Evolutionary conservation across 1,140 invertebrate genomes (phyloP).

Genomic region (Solenopsis invicta): DNA sequence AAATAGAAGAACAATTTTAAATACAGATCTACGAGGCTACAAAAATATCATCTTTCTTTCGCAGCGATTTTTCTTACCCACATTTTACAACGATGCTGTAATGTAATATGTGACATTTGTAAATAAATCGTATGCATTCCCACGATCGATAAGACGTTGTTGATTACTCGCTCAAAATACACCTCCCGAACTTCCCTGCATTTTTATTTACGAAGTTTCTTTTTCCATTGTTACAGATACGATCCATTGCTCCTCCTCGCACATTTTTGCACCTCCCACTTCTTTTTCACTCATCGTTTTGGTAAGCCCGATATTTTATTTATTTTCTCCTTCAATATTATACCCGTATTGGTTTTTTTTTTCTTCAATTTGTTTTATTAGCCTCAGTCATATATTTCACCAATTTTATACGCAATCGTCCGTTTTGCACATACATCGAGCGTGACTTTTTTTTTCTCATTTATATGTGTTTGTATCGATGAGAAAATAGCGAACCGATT

Average conservation of each 20-base stretch:
- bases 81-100: neutral
- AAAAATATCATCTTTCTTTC: neutral
- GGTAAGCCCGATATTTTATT: slow-evolving; percentile 67
- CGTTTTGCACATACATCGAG: neutral
- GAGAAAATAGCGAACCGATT: neutral
- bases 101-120: slow-evolving; percentile 51
- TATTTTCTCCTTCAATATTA: slow-evolving; percentile 39
- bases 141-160: slow-evolving; percentile 19
- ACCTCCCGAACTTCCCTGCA: slow-evolving; percentile 13
- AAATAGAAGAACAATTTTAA: neutral
- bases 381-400: slow-evolving; percentile 27
- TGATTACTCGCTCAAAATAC: slow-evolving; percentile 30
- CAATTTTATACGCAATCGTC: neutral
- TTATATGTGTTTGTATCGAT: neutral
- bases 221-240: slow-evolving; percentile 72
- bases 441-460: neutral
- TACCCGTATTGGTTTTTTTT: neutral
- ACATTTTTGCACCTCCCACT: slow-evolving; percentile 55
- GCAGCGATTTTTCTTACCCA: neutral
- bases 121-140: slow-evolving; percentile 36
- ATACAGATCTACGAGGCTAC: neutral
- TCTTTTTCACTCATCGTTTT: slow-evolving; percentile 70
- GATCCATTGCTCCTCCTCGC: slow-evolving; percentile 1
- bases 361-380: neutral
- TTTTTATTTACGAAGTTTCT: slow-evolving; percentile 44